These are phyloP conservation scores for Sebastes minor DNA, from an alignment of 2,797 vertebrate species.

Conservation along the genomic window DNA sequence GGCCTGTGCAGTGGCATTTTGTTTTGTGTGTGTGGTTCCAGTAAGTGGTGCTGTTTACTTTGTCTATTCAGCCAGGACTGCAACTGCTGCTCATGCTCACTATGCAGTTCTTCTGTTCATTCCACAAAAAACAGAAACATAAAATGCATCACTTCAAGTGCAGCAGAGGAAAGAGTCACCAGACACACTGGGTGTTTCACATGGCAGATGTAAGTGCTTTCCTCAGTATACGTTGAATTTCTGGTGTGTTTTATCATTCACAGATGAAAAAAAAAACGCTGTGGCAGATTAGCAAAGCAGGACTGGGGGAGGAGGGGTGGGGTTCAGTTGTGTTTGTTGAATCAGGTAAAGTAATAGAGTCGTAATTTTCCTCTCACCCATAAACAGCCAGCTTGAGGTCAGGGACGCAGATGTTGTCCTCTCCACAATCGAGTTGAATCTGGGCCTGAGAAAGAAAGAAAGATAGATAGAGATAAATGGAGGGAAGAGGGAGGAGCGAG, in stretches of 20 bases:
- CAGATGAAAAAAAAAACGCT: not conserved
- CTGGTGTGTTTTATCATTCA: not conserved
- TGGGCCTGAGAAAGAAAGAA: conserved; percentile 83
- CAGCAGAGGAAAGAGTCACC: not conserved
- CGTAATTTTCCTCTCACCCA: conserved; percentile 83
- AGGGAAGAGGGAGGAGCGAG: not conserved
- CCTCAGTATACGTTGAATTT: not conserved
- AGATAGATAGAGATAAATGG: conserved; percentile 12
- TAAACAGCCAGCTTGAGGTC: conserved; percentile 90
- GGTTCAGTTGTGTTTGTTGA: conserved; percentile 14
- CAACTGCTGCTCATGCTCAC: not conserved
- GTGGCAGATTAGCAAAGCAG: not conserved
- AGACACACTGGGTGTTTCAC: not conserved
- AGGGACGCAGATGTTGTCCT: conserved; percentile 95
- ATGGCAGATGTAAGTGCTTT: not conserved
- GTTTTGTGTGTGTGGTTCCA: not conserved
- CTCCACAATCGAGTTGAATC: conserved; percentile 93
- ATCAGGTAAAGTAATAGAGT: conserved; percentile 39
- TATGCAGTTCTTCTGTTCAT: not conserved
- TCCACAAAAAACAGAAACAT: not conserved
- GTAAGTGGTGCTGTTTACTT: not conserved
- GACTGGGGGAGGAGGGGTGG: not conserved
- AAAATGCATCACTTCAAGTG: conserved; percentile 14
- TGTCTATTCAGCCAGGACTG: not conserved
- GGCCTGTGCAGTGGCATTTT: not conserved